Base-by-base conservation (phyloP, 1,140 invertebrate species). In the Pantala flavescens region DNA sequence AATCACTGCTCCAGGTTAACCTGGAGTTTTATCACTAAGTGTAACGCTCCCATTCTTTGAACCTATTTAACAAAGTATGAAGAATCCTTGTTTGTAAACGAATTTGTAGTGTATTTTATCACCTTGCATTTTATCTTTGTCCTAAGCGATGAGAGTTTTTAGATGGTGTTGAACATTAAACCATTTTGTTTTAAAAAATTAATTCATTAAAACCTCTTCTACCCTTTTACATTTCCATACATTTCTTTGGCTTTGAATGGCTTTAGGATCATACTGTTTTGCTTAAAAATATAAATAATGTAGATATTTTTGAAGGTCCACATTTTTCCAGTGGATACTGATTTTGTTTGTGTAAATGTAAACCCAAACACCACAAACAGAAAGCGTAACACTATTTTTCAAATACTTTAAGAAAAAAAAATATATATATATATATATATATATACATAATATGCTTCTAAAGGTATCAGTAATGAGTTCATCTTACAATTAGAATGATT, bases 11-110 rank as follows among this genome's bases (percentile, higher is more conserved):
- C 49, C 49, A 63, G 49, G 12, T 63, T 63, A 63, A 63, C 49
- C 49, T 63, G 49, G 49, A 63, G 49, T 63, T 63, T 63, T 63
- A 63, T 63, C 49, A 63, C 49, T 63, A 63, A 63, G 49, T 63
- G 49, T 63, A 63, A 21, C 49, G 49, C 49, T 21, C 49, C 49
- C 49, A 19, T 63, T 19, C 49, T 63, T 21, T 21, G 28, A 36
- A 7, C n/a, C 49, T 19, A 63, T 1, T 63, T 63, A 36, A 36
- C 28, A 36, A 63, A 63, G 12, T 63, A 63, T 16, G 1, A 63
- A 19, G 2, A 63, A 21, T 12, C 49, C 49, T 63, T 14, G 49
- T 1, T 63, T 21, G 12, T 63, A 63, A 63, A 14, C 2, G 3
- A 7, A 3, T 63, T 63, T 63, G 49, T 63, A 63, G 49, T 63